phyloP scores from a whole-genome alignment of 2,113 vertebrate genomes.

The Turdus rufiventris region DNA sequence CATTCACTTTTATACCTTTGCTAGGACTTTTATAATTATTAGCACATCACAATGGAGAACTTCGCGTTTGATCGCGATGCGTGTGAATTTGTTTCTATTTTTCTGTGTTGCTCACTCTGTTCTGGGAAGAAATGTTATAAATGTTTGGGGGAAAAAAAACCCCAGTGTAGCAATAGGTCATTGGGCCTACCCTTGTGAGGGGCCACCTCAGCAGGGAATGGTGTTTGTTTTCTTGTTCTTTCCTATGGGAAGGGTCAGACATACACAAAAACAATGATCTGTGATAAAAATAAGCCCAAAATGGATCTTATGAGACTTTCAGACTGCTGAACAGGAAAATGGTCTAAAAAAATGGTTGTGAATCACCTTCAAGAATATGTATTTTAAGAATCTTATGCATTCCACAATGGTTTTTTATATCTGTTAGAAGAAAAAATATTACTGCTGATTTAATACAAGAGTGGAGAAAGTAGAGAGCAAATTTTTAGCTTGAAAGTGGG shows the following conservation, averaged over 20 bases:
- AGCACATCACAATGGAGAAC: not conserved
- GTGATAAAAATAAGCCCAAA: not conserved
- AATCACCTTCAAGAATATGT: not conserved
- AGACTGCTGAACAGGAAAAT: not conserved
- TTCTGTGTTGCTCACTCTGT: not conserved
- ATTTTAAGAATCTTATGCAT: not conserved
- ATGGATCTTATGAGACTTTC: not conserved
- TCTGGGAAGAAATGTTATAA: not conserved
- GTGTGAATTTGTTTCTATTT: not conserved
- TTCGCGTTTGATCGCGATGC: not conserved
- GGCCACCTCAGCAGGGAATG: not conserved
- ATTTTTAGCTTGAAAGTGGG: not conserved
- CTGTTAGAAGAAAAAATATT: not conserved
- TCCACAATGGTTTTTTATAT: not conserved
- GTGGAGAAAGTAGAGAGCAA: not conserved
- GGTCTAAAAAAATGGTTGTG: not conserved
- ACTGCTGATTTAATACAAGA: not conserved
- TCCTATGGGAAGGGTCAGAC: not conserved
- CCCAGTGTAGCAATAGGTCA: not conserved
- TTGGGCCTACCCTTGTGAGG: not conserved
- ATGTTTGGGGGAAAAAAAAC: accelerated
- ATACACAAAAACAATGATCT: not conserved
- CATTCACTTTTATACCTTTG: not conserved
- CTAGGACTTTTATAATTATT: not conserved
- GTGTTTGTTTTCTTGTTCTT: not conserved